These are phyloP conservation scores for Bursaphelenchus okinawaensis DNA, from an alignment of 2,888 invertebrate genomes.

Conservation along the genomic window DNA sequence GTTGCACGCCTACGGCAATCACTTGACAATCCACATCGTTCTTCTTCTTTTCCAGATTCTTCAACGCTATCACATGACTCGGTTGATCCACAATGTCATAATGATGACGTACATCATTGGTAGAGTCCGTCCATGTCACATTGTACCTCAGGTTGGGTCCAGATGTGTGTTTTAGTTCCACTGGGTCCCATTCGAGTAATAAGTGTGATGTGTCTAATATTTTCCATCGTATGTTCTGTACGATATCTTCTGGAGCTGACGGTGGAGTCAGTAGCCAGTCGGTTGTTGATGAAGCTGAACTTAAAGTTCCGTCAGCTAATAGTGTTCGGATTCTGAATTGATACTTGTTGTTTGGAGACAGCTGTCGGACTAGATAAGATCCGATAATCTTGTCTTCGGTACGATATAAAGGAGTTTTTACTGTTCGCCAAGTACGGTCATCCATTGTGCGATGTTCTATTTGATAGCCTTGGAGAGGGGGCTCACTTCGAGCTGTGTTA, in stretches of 20 bases:
- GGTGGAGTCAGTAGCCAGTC: conserved; percentile 46
- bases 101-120: conserved; percentile 8
- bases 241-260: conserved; percentile 35
- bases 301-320: conserved; percentile 30
- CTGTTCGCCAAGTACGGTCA: conserved; percentile 43
- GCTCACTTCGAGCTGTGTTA: conserved; percentile 18
- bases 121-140: conserved; percentile 37
- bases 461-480: conserved; percentile 39
- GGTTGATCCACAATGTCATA: conserved; percentile 25
- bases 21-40: conserved; percentile 33
- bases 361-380: conserved; percentile 30
- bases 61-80: conserved; percentile 19
- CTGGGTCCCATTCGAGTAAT: conserved; percentile 51
- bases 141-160: conserved; percentile 47
- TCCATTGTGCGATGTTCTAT: conserved; percentile 41
- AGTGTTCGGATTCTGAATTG: conserved; percentile 50
- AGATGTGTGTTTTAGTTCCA: conserved; percentile 30
- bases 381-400: conserved; percentile 35
- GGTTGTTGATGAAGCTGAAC: conserved; percentile 40
- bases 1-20: conserved; percentile 43
- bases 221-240: conserved; percentile 37
- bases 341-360: conserved; percentile 46
- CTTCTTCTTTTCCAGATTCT: neutral
- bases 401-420: conserved; percentile 25
- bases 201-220: conserved; percentile 40